A percentile compares a stretch with the other conserved stretches of the same genome.
Conservation (phyloP, 2,113 vertebrate genomes). For the Gobio gobio region DNA sequence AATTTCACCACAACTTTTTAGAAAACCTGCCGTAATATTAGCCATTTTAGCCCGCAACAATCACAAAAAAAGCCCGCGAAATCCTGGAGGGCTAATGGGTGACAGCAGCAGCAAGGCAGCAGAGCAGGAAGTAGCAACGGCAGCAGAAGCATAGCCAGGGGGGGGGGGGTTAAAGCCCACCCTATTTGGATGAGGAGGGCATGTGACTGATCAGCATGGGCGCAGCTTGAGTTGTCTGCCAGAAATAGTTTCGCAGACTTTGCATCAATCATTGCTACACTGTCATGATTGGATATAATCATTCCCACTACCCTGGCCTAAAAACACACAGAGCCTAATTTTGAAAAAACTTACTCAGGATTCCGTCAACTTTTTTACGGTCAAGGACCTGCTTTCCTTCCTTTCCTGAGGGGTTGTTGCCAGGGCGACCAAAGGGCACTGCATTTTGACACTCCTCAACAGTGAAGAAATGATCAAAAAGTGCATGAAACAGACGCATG, state of each 20-base stretch:
- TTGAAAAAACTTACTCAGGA: constrained; percentile 20
- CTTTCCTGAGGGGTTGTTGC: constrained; percentile 25
- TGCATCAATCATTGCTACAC: constrained; percentile 11
- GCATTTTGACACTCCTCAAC: neutral
- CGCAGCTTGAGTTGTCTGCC: constrained; percentile 6
- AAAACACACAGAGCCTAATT: neutral
- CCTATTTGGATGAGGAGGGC: constrained; percentile 11
- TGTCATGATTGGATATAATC: neutral
- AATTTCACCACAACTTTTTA: no score
- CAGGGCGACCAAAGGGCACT: neutral
- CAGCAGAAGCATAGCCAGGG: no score
- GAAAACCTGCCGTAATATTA: no score
- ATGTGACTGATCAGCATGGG: neutral
- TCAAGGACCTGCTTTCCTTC: constrained; percentile 26
- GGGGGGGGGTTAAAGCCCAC: no score
- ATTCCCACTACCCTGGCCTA: neutral
- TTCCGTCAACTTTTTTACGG: constrained; percentile 24
- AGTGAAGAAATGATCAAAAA: constrained; percentile 3
- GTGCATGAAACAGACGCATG: constrained; percentile 34
- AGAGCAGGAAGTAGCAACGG: no score
- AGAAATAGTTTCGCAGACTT: constrained; percentile 5
- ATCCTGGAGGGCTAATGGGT: no score
- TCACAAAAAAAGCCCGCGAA: no score
- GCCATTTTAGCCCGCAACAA: no score
- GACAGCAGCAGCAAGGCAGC: no score